A percentile compares a stretch with the other conserved stretches of the same genome.
Conservation (phyloP, 2,113 vertebrate genomes). For the Zingel zingel region DNA sequence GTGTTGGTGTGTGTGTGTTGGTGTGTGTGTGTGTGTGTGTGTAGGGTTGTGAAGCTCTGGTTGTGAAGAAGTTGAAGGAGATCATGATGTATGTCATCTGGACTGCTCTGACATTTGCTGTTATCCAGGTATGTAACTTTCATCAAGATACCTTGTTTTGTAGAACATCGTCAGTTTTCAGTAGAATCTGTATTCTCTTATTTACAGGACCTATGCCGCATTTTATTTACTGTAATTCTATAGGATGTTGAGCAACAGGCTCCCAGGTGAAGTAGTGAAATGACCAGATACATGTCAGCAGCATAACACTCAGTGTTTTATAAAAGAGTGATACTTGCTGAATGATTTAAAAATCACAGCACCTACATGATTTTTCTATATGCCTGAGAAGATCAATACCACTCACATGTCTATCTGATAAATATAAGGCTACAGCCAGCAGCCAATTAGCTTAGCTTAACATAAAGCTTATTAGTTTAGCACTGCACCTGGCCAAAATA, state of each 20-base stretch:
- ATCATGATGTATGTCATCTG: slow-evolving; percentile 99
- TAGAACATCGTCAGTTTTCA: not conserved
- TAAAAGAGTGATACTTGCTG: not conserved
- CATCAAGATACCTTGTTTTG: not conserved
- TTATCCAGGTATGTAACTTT: slow-evolving; percentile 89
- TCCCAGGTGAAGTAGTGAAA: not conserved
- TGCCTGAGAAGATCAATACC: not conserved
- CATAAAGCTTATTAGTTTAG: not conserved
- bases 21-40: slow-evolving; percentile 25
- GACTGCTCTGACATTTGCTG: slow-evolving; percentile 93
- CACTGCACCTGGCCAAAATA: not conserved
- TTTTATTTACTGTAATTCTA: not conserved
- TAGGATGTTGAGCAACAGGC: not conserved
- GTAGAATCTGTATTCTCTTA: not conserved
- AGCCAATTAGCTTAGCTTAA: not conserved
- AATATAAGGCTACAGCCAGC: not conserved
- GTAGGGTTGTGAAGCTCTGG: slow-evolving; percentile 94
- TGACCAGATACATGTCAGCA: not conserved
- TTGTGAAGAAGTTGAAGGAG: slow-evolving; percentile 96
- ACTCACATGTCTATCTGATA: not conserved
- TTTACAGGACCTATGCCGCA: not conserved
- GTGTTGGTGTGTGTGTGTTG: not conserved
- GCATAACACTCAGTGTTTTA: not conserved
- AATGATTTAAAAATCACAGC: not conserved
- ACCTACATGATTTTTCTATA: not conserved